Percentiles rank a stretch among this genome's conserved stretches.
These are phyloP conservation scores for Eospalax fontanierii DNA, from an alignment of 2,797 vertebrate species.

Conservation along the genomic window DNA sequence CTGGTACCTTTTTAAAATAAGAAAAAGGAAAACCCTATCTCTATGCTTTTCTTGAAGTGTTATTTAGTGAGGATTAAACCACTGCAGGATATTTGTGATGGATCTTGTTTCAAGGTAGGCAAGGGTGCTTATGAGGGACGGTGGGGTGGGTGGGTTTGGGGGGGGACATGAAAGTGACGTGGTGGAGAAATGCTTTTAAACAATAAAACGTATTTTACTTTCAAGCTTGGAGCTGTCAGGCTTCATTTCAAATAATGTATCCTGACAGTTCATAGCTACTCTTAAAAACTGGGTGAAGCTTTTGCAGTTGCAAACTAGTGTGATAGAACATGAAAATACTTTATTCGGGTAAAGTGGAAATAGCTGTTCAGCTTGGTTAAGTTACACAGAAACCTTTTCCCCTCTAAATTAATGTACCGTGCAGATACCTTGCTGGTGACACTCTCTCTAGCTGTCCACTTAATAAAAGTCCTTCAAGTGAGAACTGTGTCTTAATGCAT, in stretches of 20 bases:
- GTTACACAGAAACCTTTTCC: conserved; percentile 80
- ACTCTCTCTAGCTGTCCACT: conserved; percentile 68
- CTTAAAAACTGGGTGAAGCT: conserved; percentile 80
- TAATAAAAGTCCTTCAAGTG: conserved; percentile 75
- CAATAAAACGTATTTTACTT: conserved; percentile 84
- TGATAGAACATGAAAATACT: conserved; percentile 86
- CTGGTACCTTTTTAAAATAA: conserved; percentile 65
- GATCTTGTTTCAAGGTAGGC: conserved; percentile 63
- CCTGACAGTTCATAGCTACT: conserved; percentile 82
- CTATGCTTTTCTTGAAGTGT: conserved; percentile 44
- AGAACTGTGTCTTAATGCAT: conserved; percentile 71
- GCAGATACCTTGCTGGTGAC: conserved; percentile 79
- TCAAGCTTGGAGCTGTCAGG: conserved; percentile 82
- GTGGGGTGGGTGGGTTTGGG: not conserved
- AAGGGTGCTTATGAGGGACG: not conserved
- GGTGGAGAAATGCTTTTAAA: conserved; percentile 85
- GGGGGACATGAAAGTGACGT: conserved; percentile 33
- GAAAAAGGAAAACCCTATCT: conserved; percentile 13
- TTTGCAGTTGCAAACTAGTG: conserved; percentile 84
- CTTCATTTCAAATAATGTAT: conserved; percentile 83
- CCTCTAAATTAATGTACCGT: conserved; percentile 81
- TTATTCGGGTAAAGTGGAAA: conserved; percentile 84
- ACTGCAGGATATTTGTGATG: conserved; percentile 51
- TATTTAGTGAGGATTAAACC: conserved; percentile 80
- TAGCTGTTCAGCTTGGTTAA: conserved; percentile 71